Evolutionary conservation across 1,140 invertebrate genomes (phyloP).

Genomic region (Microplitis demolitor): DNA sequence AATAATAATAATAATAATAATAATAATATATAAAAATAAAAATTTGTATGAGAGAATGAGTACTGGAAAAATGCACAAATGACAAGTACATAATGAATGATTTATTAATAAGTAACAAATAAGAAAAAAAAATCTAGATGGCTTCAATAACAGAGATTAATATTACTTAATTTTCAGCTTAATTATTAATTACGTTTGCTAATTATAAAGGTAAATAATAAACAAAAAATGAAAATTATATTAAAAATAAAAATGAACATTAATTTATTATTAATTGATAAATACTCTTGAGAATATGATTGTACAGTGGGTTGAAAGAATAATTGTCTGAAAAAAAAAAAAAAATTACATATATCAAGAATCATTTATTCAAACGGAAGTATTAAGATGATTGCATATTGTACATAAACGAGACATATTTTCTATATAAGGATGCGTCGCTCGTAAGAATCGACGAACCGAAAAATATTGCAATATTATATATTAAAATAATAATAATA

Average conservation of each 20-base stretch:
- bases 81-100: constrained; percentile 16
- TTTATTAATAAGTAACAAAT: constrained; percentile 27
- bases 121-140: constrained; percentile 4
- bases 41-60: constrained; percentile 9
- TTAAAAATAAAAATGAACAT: background rate
- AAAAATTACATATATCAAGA: constrained; percentile 53
- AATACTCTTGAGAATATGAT: constrained; percentile 57
- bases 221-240: background rate
- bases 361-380: constrained; percentile 55
- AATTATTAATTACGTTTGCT: constrained; percentile 7
- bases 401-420: constrained; percentile 64
- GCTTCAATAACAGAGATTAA: constrained; percentile 21
- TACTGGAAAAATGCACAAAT: constrained; percentile 23
- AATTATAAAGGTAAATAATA: background rate
- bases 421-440: constrained; percentile 61
- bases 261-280: background rate
- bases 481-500: background rate
- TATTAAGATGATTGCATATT: constrained; percentile 60
- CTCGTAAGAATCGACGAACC: constrained; percentile 55
- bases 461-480: constrained; percentile 63
- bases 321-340: constrained; percentile 43
- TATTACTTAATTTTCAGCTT: constrained; percentile 7
- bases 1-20: background rate
- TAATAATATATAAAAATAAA: constrained; percentile 8
- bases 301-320: constrained; percentile 56